Evolutionary conservation across 1,140 invertebrate species (phyloP), one percentile per base, ranked within the genome.

Genomic region (Samia ricini): DNA sequence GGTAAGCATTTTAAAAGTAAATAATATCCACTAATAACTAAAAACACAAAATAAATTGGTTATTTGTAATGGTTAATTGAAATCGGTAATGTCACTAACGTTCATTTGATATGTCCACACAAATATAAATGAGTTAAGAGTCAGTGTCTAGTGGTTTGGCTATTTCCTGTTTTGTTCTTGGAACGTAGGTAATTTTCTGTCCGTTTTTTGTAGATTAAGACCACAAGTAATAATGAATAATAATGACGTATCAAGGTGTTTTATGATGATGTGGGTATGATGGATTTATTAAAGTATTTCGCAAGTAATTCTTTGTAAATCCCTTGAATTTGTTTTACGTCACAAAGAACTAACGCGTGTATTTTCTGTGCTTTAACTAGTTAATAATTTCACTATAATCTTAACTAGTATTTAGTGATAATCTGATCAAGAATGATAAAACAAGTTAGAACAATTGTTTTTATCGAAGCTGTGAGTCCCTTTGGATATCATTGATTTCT

Each of bases 61-160:
- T 36, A 42, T 42, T 4, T 42, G 8, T 42, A 8, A 15, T 42
- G 12, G 33, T 4, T 42, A 42, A 42, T 15, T 42, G 12, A 42
- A 42, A 42, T 42, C n/a, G 15, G 12, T 29, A 50, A 60, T 24
- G 7, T 60, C 15, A n/a, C 15, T 50, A 20, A 60, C 22, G n/a
- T 50, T 50, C 26, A 52, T 23, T 10, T 21, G 57, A 57, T 8
- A 23, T 22, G 57, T 52, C 60, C 65, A 7, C 57, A 50, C 24
- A 69, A 59, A 15, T 58, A 52, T 52, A 8, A 52, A 52, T 52
- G 50, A 52, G 19, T 52, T 52, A 52, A n/a, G n/a, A n/a, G n/a
- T n/a, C 4, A 52, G 5, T 52, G 10, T 5, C 22, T 20, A 52
- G 20, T 23, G 7, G 22, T 23, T 21, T 20, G 19, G 21, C 2